Conservation (phyloP, 2,888 invertebrate genomes). For the Drosophila nr. medialis region DNA sequence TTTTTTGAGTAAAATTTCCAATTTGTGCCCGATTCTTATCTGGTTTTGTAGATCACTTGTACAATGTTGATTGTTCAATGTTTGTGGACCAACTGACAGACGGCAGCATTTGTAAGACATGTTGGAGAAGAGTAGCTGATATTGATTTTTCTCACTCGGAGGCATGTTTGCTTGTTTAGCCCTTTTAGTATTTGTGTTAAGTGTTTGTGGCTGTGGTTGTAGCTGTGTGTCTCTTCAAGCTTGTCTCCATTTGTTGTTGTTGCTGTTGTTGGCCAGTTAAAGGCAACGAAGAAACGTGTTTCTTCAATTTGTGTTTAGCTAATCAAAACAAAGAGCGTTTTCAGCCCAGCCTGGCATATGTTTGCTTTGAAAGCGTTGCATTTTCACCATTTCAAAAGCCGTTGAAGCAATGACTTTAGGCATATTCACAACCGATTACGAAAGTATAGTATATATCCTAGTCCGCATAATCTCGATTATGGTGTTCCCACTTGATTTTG, state of each 20-base stretch:
- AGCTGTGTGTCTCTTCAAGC: slow-evolving; percentile 10
- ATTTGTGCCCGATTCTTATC: neutral
- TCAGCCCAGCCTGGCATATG: slow-evolving; percentile 19
- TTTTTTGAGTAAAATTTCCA: neutral
- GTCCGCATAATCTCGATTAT: neutral
- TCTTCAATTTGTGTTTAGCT: slow-evolving; percentile 74
- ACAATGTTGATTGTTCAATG: neutral
- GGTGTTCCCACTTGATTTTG: neutral
- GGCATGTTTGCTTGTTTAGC: slow-evolving; percentile 43
- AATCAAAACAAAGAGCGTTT: slow-evolving; percentile 62
- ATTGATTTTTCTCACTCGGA: slow-evolving; percentile 64
- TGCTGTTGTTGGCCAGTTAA: slow-evolving; percentile 7
- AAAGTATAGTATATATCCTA: neutral
- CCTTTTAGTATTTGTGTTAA: slow-evolving; percentile 71
- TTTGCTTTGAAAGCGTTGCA: slow-evolving; percentile 58
- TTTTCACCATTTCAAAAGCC: slow-evolving; percentile 35
- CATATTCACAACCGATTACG: neutral
- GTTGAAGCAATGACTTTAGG: slow-evolving; percentile 16
- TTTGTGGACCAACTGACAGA: slow-evolving; percentile 1
- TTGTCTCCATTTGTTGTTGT: slow-evolving; percentile 2
- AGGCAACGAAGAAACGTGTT: slow-evolving; percentile 57
- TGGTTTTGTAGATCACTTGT: neutral
- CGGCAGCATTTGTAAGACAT: slow-evolving; percentile 34
- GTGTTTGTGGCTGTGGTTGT: slow-evolving; percentile 49
- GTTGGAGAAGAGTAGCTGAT: slow-evolving; percentile 60